phyloP scores from a whole-genome alignment of 35 echinoderm and acorn worm species.

The Heliocidaris tuberculata region DNA sequence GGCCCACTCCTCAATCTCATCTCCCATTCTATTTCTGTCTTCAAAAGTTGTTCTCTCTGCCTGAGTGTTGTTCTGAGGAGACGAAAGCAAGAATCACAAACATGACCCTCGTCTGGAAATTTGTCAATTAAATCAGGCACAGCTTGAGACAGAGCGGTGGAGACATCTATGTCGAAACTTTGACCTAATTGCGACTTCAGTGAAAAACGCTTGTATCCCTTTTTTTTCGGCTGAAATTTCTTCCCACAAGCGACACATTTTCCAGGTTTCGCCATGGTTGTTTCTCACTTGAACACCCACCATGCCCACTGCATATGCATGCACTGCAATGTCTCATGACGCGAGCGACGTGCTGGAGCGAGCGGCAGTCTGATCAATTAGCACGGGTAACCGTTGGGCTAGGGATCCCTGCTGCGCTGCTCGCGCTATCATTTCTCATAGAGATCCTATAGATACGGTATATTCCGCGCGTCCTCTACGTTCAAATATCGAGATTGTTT shows the following conservation, averaged over 20 bases:
- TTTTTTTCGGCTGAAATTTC: slow-evolving; percentile 31
- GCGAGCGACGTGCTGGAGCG: too few relatives aligned
- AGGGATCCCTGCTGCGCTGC: background rate
- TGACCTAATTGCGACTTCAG: slow-evolving; percentile 20
- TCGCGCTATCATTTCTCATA: background rate
- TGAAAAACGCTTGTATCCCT: slow-evolving; percentile 38
- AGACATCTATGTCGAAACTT: slow-evolving; percentile 10
- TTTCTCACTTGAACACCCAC: background rate
- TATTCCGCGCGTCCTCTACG: background rate
- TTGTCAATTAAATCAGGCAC: background rate
- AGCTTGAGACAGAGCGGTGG: background rate
- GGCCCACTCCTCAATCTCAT: slow-evolving; percentile 8
- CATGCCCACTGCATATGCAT: too few relatives aligned
- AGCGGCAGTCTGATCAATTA: background rate
- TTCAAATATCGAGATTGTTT: background rate
- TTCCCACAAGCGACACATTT: slow-evolving; percentile 40
- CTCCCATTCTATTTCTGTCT: slow-evolving; percentile 39
- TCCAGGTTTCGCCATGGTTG: slow-evolving; percentile 30
- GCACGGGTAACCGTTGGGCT: background rate
- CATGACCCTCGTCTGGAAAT: slow-evolving; percentile 31
- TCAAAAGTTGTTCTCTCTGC: slow-evolving; percentile 23
- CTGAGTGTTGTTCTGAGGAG: slow-evolving; percentile 34
- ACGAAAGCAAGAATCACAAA: slow-evolving; percentile 44
- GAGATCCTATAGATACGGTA: too few relatives aligned
- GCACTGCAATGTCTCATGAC: too few relatives aligned